Evolutionary conservation across 2,888 invertebrate species (phyloP), one percentile per base, ranked within the genome.

Genomic region (Pedicia rivosa): DNA sequence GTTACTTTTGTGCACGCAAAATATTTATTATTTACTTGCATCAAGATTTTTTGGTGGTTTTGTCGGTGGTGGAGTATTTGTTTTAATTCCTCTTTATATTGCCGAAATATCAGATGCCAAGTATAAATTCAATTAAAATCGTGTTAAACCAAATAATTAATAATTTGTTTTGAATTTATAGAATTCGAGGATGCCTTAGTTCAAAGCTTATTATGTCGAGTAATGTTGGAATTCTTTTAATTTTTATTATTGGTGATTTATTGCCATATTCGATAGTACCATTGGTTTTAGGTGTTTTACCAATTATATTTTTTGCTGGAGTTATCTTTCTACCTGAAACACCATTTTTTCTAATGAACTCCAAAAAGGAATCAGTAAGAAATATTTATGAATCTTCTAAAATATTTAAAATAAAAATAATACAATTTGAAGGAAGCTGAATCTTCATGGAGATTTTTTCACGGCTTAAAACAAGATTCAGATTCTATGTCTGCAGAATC

Each of bases 301-400:
- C 52, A 3, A n/a, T 57, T 10, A 4, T 50, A 4, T 59, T 53
- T 42, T 26, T 56, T 5, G 10, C 47, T 1, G 47, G 50, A 7
- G 53, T 58, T 26, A 38, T 47, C 25, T 55, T 54, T 19, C 44
- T 60, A 36, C 60, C 60, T 0, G 60, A 61, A 41, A 57, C 59
- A 3, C 61, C 61, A 2, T 52, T 52, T 37, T 46, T 52, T 39
- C 39, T 61, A 28, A 40, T 54, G 6, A 51, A 49, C 25, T 34
- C 38, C 1, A 49, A 53, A 15, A 52, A 52, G 31, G 19, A 45
- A 4, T 34, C 50, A 46, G 51, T 50, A 36, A 36, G 41, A 5
- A 20, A 13, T 20, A 5, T 8, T 10, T 33, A 20, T n/a, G n/a
- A n/a, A n/a, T n/a, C n/a, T n/a, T n/a, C n/a, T n/a, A n/a, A n/a